These are phyloP conservation scores for Bostrychus sinensis DNA, from an alignment of 2,113 vertebrate genomes.

Conservation along the genomic window DNA sequence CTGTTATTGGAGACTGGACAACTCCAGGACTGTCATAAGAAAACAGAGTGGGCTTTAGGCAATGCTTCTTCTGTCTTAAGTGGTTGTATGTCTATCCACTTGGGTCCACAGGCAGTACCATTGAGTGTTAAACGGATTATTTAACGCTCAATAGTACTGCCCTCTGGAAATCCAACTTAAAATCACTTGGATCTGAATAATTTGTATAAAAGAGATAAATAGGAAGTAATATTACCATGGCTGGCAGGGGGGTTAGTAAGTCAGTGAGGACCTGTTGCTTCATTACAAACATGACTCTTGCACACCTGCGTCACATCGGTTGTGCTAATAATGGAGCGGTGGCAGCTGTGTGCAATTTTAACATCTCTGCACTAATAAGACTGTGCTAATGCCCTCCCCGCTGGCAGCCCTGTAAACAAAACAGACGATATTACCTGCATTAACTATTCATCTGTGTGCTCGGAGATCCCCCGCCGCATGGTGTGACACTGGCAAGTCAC, in stretches of 20 bases:
- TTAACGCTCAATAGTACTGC: too few relatives aligned
- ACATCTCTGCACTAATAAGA: conserved; percentile 20
- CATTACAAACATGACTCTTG: not conserved
- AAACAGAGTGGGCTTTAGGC: too few relatives aligned
- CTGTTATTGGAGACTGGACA: too few relatives aligned
- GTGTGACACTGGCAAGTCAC: conserved; percentile 29
- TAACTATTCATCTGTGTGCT: conserved; percentile 33
- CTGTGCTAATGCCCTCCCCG: not conserved
- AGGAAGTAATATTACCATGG: not conserved
- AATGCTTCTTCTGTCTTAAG: too few relatives aligned
- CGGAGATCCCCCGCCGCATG: not conserved
- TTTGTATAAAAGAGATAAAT: not conserved
- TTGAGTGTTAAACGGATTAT: too few relatives aligned
- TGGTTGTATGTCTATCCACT: too few relatives aligned
- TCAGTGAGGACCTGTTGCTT: not conserved
- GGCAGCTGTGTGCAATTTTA: conserved; percentile 37
- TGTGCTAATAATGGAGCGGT: not conserved
- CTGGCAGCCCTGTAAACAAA: conserved; percentile 27
- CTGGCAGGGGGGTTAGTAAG: too few relatives aligned
- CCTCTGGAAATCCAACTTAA: too few relatives aligned
- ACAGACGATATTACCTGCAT: conserved; percentile 24
- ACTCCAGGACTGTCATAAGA: too few relatives aligned
- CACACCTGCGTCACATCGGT: not conserved
- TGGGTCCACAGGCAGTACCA: too few relatives aligned
- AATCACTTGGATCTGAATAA: not conserved